Base-by-base conservation (phyloP, 2,888 invertebrate genomes). In the Cotesia congregata region DNA sequence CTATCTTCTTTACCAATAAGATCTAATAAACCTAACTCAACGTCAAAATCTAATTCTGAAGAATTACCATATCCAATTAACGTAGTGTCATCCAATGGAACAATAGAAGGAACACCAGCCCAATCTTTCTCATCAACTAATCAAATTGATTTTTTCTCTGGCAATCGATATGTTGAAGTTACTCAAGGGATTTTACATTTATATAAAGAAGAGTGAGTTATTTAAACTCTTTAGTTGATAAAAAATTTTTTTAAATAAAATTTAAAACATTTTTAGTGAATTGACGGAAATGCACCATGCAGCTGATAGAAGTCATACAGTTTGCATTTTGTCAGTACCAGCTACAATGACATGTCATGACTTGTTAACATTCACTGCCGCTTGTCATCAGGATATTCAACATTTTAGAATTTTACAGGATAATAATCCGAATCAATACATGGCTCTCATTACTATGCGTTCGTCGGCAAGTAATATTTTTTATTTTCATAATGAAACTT, bases 111-210 rank as follows among this genome's bases (percentile, higher is more conserved):
- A 71, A 82, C 82, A 15, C 30, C 30, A 30, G 30, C 30, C 30
- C 30, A 30, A 30, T 30, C 30, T 30, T 30, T 30, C 61, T 76
- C 81, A n/a, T 80, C 85, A 30, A 79, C 85, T 2, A 85, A 88
- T 79, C 85, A 89, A 79, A 88, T 89, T 6, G 86, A 81, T 76
- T 98, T 98, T 90, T 96, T 96, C 83, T 97, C 96, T 83, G 99
- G 99, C 3, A 99, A 99, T 91, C 99, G 98, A 0, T 94, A 95
- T 84, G 97, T 99, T 0, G 99, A 99, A 90, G 95, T 97, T 59
- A 98, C 98, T 0, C 97, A 97, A 89, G 99, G 99, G 61, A 95
- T 99, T 68, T 91, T 99, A 77, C 99, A 99, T 92, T 91, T 99
- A 20, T 99, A 97, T 89, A 99, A 98, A 89, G 98, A 98, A 89